These are phyloP conservation scores for Harpagoxenus sublaevis DNA, from an alignment of 2,888 invertebrate species.

Conservation along the genomic window DNA sequence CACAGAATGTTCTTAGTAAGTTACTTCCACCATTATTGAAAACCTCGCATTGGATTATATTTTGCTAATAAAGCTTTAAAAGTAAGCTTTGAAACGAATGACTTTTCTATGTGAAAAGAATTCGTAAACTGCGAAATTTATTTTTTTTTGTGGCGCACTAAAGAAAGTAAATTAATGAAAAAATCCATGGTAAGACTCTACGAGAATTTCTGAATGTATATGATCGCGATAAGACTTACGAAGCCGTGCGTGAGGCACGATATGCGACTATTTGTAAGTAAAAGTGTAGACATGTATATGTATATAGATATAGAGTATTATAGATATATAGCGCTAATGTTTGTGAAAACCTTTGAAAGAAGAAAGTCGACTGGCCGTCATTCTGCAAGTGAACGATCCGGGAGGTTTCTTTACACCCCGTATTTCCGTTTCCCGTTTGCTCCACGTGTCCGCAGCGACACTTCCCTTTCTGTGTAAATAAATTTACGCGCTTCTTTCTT, in stretches of 20 bases:
- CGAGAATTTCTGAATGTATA: neutral
- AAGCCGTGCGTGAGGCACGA: neutral
- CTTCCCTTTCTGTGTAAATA: conserved; percentile 39
- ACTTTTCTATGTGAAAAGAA: neutral
- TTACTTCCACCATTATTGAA: neutral
- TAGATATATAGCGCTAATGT: neutral
- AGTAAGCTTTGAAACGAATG: neutral
- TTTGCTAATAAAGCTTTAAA: neutral
- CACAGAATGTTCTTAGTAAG: neutral
- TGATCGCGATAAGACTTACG: neutral
- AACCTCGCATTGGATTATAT: neutral
- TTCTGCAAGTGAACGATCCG: neutral
- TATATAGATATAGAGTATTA: neutral
- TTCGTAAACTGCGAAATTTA: neutral
- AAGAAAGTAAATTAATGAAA: neutral
- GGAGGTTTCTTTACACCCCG: conserved; percentile 31
- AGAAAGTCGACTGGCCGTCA: neutral
- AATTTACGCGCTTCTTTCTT: conserved; percentile 45
- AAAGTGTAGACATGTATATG: neutral
- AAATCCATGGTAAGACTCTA: neutral
- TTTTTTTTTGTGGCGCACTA: no score
- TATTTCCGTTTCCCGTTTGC: conserved; percentile 22
- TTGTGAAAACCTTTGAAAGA: conserved; percentile 5
- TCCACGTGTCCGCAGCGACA: conserved; percentile 15
- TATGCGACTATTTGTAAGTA: neutral